Evolutionary conservation across 2,797 vertebrate species (phyloP).

Genomic region (Telmatherina bonti): DNA sequence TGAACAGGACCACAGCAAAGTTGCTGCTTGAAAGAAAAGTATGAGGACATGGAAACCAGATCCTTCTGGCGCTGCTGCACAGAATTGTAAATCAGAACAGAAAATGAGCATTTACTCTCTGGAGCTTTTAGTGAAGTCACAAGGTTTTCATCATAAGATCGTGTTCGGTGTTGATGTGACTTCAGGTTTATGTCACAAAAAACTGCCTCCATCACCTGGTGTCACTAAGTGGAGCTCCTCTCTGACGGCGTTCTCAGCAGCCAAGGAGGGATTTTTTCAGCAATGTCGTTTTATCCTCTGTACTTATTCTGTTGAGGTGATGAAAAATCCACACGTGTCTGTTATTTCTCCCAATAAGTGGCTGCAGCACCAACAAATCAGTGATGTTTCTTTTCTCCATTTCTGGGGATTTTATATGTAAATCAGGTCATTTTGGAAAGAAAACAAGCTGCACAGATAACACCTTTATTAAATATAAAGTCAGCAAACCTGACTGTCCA

Average conservation of each 20-base stretch:
- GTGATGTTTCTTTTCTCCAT: no score
- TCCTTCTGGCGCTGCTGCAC: neutral
- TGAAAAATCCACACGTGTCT: no score
- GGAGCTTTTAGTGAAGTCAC: neutral
- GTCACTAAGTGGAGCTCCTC: neutral
- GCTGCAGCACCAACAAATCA: no score
- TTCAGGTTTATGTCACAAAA: neutral
- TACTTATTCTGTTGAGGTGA: neutral
- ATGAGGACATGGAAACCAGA: neutral
- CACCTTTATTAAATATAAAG: neutral
- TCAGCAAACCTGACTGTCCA: neutral
- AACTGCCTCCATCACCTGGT: neutral
- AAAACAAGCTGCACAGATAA: neutral
- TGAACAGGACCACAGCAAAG: neutral
- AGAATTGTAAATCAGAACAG: neutral
- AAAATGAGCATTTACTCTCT: neutral
- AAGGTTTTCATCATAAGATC: neutral
- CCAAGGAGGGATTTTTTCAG: no score
- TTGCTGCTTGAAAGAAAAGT: neutral
- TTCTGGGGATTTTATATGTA: no score
- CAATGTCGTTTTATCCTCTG: neutral
- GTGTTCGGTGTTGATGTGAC: neutral
- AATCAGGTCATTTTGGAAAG: no score
- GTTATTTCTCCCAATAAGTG: no score
- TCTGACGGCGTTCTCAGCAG: neutral